Conservation (phyloP, 2,113 vertebrate genomes). For the Tinamus guttatus region DNA sequence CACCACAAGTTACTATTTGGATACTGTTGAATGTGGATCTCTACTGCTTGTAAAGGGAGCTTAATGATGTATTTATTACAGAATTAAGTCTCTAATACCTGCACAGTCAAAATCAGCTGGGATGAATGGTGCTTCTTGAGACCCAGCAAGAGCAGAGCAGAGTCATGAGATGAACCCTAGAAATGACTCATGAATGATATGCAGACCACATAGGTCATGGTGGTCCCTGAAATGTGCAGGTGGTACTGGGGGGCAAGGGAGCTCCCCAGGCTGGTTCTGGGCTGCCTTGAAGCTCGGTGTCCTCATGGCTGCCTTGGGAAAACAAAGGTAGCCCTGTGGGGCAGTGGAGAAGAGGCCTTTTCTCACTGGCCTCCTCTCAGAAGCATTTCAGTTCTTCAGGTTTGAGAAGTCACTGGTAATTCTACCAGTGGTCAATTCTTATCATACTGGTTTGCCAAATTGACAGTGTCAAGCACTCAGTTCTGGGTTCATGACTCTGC, state of each 20-base stretch:
- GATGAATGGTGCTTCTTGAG: neutral
- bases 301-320: neutral
- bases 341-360: neutral
- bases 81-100: neutral
- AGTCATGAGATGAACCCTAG: neutral
- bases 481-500: neutral
- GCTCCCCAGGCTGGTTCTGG: fast-evolving
- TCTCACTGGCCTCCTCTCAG: neutral
- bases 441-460: neutral
- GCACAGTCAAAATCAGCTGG: neutral
- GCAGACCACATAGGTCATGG: neutral
- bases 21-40: neutral
- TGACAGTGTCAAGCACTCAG: neutral
- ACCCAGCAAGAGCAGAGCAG: neutral
- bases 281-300: neutral
- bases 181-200: too few species aligned
- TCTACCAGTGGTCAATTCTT: too few species aligned
- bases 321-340: neutral
- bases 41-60: neutral
- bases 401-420: neutral
- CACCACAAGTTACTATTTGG: neutral
- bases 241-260: neutral
- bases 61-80: neutral
- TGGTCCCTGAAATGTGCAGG: neutral
- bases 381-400: neutral